Evolutionary conservation across 2,888 invertebrate genomes (phyloP).

Genomic region (Crematogaster levior): DNA sequence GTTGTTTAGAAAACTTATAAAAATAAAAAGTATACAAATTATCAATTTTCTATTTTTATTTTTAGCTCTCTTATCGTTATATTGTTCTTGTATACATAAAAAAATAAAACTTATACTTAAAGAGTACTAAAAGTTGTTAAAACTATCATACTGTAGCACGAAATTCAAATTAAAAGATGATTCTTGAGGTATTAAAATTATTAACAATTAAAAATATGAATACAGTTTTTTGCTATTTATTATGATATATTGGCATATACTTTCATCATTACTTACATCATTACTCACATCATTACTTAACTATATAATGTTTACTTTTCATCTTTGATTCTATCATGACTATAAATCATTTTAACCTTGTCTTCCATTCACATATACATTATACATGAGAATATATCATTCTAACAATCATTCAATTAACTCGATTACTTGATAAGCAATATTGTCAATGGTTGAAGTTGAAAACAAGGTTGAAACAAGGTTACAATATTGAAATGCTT

Average conservation of each 20-base stretch:
- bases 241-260: too few species aligned
- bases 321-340: neutral
- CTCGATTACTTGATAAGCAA: neutral
- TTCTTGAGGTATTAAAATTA: neutral
- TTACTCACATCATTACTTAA: too few species aligned
- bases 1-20: neutral
- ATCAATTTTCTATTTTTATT: neutral
- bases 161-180: neutral
- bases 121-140: neutral
- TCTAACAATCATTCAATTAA: slow-evolving; percentile 17
- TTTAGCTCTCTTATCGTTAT: neutral
- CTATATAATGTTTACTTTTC: too few species aligned
- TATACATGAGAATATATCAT: neutral
- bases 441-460: neutral
- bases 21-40: neutral
- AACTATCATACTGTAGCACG: neutral
- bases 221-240: neutral
- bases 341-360: neutral
- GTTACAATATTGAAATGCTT: neutral
- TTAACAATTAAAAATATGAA: neutral
- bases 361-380: neutral
- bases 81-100: neutral
- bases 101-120: neutral
- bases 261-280: too few species aligned
- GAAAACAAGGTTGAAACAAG: neutral